phyloP scores from a whole-genome alignment of 2,888 invertebrate species.

The Lysandra coridon region DNA sequence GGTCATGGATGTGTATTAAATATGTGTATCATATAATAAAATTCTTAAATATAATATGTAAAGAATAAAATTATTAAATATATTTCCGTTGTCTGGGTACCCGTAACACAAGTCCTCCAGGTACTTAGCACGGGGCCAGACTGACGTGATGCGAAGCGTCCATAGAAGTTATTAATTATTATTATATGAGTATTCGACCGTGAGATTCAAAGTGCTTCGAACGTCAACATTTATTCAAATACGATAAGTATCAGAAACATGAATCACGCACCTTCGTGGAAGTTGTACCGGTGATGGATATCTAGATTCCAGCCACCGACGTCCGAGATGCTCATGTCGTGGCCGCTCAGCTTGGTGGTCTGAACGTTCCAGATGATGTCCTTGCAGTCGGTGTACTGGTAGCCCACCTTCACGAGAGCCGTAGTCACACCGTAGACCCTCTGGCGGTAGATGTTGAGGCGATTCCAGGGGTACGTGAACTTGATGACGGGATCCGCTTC shows the following conservation, averaged over 20 bases:
- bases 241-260: neutral
- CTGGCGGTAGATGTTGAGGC: conserved; percentile 96
- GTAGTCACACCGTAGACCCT: conserved; percentile 98
- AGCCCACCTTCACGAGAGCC: conserved; percentile 97
- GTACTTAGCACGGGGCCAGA: no score
- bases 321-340: conserved; percentile 97
- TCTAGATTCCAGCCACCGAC: conserved; percentile 99
- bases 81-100: no score
- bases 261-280: conserved; percentile 90
- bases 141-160: no score
- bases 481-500: conserved; percentile 98
- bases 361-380: conserved; percentile 97
- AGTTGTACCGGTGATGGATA: conserved; percentile 98
- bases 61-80: no score
- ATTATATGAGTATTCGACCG: neutral
- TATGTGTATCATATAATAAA: no score
- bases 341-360: conserved; percentile 96
- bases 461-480: conserved; percentile 98
- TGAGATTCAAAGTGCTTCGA: neutral
- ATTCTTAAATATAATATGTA: no score
- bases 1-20: no score
- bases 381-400: conserved; percentile 95
- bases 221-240: neutral
- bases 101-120: no score
- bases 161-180: no score